Evolutionary conservation across 1,140 invertebrate genomes (phyloP), one percentile per base, ranked within the genome.

Genomic region (Formica selysi): DNA sequence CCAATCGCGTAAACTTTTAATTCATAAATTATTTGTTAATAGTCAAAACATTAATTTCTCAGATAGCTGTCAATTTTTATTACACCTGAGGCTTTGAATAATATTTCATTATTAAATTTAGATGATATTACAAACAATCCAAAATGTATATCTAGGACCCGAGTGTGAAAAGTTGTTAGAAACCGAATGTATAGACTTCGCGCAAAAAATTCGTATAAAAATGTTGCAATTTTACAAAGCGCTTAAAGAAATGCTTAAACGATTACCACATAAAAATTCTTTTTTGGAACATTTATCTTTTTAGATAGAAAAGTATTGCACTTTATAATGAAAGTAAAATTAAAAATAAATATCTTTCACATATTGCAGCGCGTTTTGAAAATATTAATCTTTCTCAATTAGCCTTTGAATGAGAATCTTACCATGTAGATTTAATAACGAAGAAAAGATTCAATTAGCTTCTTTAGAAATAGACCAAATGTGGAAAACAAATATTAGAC

Each of bases 211-310:
- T 36, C 38, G 8, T 41, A n/a, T 41, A 13, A 16, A 61, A 54
- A 41, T 85, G 73, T 67, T 67, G 16, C 0, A 44, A 19, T 85
- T 85, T 78, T 78, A 85, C 29, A 41, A 48, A 26, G 73, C 84
- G n/a, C 36, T 44, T 65, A 7, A 3, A 1, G 32, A 67, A 29
- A 86, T 19, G 64, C 44, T 22, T 0, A 36, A 86, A 85, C 8
- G 61, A 48, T 65, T 26, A n/a, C n/a, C n/a, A 41, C n/a, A n/a
- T 3, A 62, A 29, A 11, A 0, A 67, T n/a, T 44, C 8, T 0
- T 78, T 38, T 59, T 85, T 36, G 13, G 3, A 65, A 44, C 22
- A 68, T 10, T 59, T 85, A 22, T 8, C 41, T 38, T 78, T 85
- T 36, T n/a, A n/a, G n/a, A n/a, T 78, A 44, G 44, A 78, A 22